Evolutionary conservation across 1,140 invertebrate genomes (phyloP).

Genomic region (Drosophila nigromelanica): DNA sequence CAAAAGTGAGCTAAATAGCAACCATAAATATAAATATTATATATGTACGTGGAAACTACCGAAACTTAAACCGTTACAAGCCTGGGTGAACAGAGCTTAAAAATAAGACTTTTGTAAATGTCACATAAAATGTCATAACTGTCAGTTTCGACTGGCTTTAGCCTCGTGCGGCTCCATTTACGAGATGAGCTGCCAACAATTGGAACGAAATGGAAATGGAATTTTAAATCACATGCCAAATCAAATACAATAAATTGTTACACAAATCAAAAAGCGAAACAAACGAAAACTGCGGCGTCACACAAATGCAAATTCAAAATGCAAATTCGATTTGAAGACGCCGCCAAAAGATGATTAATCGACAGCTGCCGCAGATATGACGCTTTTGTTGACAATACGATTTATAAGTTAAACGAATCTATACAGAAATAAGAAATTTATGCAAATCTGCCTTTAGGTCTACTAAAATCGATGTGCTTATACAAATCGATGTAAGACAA

Average conservation of each 20-base stretch:
- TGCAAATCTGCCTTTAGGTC: conserved; percentile 62
- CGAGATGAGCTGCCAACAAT: conserved; percentile 47
- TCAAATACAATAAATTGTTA: conserved; percentile 62
- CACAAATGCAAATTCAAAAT: conserved; percentile 38
- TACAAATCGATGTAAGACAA: conserved; percentile 48
- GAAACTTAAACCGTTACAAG: conserved; percentile 62
- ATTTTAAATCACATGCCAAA: conserved; percentile 34
- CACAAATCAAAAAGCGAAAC: conserved; percentile 53
- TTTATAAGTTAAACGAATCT: conserved; percentile 20
- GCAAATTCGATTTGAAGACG: conserved; percentile 35
- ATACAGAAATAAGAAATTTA: conserved; percentile 48
- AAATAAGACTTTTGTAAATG: conserved; percentile 47
- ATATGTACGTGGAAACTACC: conserved; percentile 41
- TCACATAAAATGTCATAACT: conserved; percentile 79
- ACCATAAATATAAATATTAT: conserved; percentile 25
- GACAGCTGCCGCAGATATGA: conserved; percentile 52
- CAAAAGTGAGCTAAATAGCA: conserved; percentile 9
- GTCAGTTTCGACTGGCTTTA: conserved; percentile 43
- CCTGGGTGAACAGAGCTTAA: conserved; percentile 20
- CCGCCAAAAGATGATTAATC: conserved; percentile 62
- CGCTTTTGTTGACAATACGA: conserved; percentile 65
- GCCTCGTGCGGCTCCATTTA: conserved; percentile 50
- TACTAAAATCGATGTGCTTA: conserved; percentile 13
- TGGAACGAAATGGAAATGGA: conserved; percentile 60
- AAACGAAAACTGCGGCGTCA: conserved; percentile 20